phyloP scores from a whole-genome alignment of 2,888 invertebrate species.

The Pollenia labialis region DNA sequence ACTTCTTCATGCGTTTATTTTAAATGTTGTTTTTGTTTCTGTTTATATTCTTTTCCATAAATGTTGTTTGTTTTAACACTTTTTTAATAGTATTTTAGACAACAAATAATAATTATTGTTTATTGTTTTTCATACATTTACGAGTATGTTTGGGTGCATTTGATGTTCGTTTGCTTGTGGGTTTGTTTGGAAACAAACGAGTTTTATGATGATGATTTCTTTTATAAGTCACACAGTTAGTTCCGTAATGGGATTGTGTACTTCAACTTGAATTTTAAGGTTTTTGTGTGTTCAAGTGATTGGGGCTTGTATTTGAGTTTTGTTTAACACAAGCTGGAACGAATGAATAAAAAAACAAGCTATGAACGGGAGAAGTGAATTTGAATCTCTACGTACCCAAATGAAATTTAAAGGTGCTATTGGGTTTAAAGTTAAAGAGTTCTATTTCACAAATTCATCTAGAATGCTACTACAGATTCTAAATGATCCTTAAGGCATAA shows the following conservation, averaged over 20 bases:
- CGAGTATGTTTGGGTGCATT: background rate
- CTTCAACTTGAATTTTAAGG: background rate
- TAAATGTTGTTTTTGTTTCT: constrained; percentile 2
- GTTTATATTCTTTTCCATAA: constrained; percentile 17
- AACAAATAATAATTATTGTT: constrained; percentile 44
- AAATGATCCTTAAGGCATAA: no score
- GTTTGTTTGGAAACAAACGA: background rate
- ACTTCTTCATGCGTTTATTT: constrained; percentile 18
- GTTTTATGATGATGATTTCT: background rate
- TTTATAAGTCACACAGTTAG: background rate
- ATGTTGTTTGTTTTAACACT: background rate
- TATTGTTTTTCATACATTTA: constrained; percentile 44
- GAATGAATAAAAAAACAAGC: background rate
- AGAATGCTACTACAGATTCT: no score
- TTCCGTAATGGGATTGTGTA: background rate
- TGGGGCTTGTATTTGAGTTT: background rate
- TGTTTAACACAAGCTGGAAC: background rate
- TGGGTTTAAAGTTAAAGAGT: no score
- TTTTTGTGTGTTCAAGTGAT: background rate
- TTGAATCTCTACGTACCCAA: no score
- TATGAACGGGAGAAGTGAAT: no score
- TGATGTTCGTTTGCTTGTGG: background rate
- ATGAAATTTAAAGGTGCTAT: no score
- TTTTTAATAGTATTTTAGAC: constrained; percentile 27
- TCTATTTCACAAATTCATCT: no score